A percentile compares a stretch with the other conserved stretches of the same genome.
These are phyloP conservation scores for Onychomys leucogaster DNA, from an alignment of 2,797 vertebrate species.

Conservation along the genomic window DNA sequence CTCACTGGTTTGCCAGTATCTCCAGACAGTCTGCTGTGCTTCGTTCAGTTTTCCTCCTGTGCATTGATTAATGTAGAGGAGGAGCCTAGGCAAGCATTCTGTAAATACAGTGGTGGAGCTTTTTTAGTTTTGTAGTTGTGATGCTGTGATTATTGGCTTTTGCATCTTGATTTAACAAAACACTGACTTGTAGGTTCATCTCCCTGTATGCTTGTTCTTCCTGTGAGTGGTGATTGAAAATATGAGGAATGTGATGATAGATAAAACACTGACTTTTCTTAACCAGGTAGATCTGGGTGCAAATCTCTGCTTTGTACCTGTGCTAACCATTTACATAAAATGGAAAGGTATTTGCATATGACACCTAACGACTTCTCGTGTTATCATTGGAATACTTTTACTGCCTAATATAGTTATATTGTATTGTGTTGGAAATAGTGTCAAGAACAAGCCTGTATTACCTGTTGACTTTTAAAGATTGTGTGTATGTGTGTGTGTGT, in stretches of 20 bases:
- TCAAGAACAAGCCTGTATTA: neutral
- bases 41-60: constrained; percentile 1
- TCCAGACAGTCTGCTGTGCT: neutral
- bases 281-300: neutral
- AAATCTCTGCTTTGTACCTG: neutral
- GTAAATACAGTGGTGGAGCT: neutral
- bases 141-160: neutral
- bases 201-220: neutral
- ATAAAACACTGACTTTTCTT: neutral
- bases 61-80: neutral
- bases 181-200: neutral
- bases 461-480: neutral
- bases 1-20: neutral
- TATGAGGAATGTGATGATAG: neutral
- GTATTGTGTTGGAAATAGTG: neutral
- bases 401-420: neutral
- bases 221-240: neutral
- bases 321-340: neutral
- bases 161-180: neutral
- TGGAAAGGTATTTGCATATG: neutral
- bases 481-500: neutral
- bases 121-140: neutral
- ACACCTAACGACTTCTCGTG: neutral
- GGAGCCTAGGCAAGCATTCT: neutral
- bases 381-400: neutral